Evolutionary conservation across 2,888 invertebrate genomes (phyloP).

Genomic region (Augochlorella aurata): DNA sequence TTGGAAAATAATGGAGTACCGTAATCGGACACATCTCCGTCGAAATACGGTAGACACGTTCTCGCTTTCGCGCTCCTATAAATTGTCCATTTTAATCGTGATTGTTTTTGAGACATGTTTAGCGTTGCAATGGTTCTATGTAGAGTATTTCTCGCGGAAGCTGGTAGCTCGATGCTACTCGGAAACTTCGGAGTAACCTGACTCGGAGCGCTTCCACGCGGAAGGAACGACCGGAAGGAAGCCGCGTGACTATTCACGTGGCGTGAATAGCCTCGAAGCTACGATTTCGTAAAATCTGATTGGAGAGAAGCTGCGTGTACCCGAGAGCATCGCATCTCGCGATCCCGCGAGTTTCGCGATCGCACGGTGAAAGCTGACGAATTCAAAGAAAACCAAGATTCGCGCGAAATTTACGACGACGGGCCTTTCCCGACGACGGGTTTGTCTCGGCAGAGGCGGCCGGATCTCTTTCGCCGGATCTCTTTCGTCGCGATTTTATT

Average conservation of each 20-base stretch:
- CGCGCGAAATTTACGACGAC: slow-evolving; percentile 73
- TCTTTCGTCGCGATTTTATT: slow-evolving; percentile 44
- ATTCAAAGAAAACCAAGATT: slow-evolving; percentile 62
- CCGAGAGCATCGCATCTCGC: slow-evolving; percentile 29
- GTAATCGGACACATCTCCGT: too few species aligned
- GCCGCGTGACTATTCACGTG: neutral
- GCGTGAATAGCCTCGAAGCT: neutral
- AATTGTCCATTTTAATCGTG: too few species aligned
- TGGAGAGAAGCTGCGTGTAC: slow-evolving; percentile 29
- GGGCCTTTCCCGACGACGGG: too few species aligned
- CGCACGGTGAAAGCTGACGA: slow-evolving; percentile 55
- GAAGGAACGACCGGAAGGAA: slow-evolving; percentile 15
- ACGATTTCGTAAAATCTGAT: slow-evolving; percentile 24
- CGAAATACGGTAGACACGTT: too few species aligned
- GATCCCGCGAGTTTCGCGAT: slow-evolving; percentile 39
- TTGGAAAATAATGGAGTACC: neutral
- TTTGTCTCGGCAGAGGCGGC: neutral
- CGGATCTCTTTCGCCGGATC: slow-evolving; percentile 18
- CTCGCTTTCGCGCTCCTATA: too few species aligned
- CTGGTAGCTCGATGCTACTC: neutral
- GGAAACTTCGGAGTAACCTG: slow-evolving; percentile 18
- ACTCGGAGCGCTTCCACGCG: slow-evolving; percentile 6
- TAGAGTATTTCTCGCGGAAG: neutral
- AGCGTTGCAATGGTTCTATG: too few species aligned
- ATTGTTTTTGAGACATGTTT: too few species aligned